Percentiles rank a stretch among this genome's conserved stretches.
phyloP scores from a whole-genome alignment of 1,140 invertebrate species.

The Asobara japonica region DNA sequence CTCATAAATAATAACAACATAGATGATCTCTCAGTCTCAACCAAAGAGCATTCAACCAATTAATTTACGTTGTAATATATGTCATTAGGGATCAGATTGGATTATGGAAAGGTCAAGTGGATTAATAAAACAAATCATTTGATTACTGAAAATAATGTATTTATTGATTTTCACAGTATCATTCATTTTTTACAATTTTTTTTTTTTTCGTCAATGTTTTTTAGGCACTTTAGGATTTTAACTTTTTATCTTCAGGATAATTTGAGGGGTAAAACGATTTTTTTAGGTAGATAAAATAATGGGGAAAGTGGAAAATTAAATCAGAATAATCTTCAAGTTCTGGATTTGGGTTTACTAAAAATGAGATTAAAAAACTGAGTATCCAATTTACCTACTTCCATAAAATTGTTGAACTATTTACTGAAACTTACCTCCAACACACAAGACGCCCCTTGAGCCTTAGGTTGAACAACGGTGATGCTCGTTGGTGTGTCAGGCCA shows the following conservation, averaged over 20 bases:
- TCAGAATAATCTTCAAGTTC: too few relatives aligned
- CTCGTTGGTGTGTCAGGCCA: background rate
- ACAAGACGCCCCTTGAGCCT: background rate
- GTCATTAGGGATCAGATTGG: background rate
- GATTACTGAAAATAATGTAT: background rate
- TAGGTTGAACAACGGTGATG: background rate
- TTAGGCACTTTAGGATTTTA: background rate
- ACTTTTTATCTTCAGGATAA: background rate
- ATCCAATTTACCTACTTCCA: too few relatives aligned
- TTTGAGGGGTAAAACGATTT: background rate
- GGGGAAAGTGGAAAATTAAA: too few relatives aligned
- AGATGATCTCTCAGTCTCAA: background rate
- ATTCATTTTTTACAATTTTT: background rate
- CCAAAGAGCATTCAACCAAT: conserved; percentile 1
- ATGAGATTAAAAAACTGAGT: too few relatives aligned
- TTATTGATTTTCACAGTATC: background rate
- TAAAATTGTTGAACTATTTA: background rate
- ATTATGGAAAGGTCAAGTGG: background rate
- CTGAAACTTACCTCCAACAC: background rate
- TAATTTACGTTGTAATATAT: background rate
- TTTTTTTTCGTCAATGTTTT: background rate
- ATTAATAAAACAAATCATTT: conserved; percentile 2
- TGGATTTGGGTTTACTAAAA: too few relatives aligned
- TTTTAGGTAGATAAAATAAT: too few relatives aligned
- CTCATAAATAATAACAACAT: background rate